These are phyloP conservation scores for Nymphalis c-album DNA, from an alignment of 2,888 invertebrate genomes.

Conservation along the genomic window DNA sequence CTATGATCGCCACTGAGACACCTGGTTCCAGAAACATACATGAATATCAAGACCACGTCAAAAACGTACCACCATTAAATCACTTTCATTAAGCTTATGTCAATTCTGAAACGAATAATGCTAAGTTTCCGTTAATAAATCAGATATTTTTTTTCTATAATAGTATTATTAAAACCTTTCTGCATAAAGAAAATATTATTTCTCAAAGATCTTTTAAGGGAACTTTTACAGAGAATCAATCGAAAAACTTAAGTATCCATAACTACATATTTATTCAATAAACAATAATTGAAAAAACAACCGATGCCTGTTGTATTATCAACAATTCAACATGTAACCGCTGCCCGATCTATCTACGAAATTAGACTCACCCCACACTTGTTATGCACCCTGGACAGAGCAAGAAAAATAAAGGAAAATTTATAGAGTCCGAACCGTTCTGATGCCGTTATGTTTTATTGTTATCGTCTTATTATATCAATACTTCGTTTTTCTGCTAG, in stretches of 20 bases:
- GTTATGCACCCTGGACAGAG: constrained; percentile 65
- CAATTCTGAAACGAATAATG: too few species aligned
- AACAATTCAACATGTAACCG: constrained; percentile 31
- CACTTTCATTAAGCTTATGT: too few species aligned
- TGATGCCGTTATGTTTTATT: constrained; percentile 70
- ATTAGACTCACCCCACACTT: constrained; percentile 53
- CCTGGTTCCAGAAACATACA: too few species aligned
- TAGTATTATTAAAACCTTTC: too few species aligned
- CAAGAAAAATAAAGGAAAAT: constrained; percentile 62
- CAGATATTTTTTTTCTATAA: too few species aligned
- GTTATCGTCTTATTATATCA: constrained; percentile 72
- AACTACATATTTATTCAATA: constrained; percentile 38
- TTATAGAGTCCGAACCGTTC: constrained; percentile 49
- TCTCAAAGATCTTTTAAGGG: background rate
- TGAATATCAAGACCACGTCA: too few species aligned
- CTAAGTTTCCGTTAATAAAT: too few species aligned
- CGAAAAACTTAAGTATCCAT: background rate
- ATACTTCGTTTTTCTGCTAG: constrained; percentile 51
- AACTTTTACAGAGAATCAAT: background rate
- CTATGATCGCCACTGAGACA: too few species aligned
- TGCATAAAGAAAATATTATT: too few species aligned
- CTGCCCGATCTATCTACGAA: constrained; percentile 63
- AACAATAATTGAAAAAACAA: constrained; percentile 51
- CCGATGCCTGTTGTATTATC: constrained; percentile 66
- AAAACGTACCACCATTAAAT: too few species aligned